These are phyloP conservation scores for Mimumesa dahlbomi DNA, from an alignment of 2,888 invertebrate genomes.

Conservation along the genomic window DNA sequence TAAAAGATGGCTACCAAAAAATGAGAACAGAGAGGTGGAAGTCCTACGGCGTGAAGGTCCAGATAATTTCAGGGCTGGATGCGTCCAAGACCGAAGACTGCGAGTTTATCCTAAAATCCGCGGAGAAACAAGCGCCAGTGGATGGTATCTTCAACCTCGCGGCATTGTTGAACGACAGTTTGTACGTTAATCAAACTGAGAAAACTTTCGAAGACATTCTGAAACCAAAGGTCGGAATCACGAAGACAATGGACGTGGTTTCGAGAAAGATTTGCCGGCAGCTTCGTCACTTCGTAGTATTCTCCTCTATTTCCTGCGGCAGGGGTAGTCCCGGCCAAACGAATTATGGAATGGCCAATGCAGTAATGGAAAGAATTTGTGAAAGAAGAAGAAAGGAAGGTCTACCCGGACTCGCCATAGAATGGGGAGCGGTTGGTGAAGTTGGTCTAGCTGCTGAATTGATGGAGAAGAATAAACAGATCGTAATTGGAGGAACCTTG, in stretches of 20 bases:
- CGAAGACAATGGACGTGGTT: conserved; percentile 82
- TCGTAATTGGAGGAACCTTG: conserved; percentile 89
- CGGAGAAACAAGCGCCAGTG: conserved; percentile 81
- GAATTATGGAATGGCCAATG: conserved; percentile 84
- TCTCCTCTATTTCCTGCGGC: conserved; percentile 85
- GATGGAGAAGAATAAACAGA: conserved; percentile 86
- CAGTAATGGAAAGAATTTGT: conserved; percentile 87
- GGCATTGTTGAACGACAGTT: conserved; percentile 82
- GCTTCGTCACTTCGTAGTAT: conserved; percentile 83
- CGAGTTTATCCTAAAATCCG: conserved; percentile 84
- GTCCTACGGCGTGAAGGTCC: conserved; percentile 85
- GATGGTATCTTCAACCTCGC: conserved; percentile 87
- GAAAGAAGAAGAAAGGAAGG: conserved; percentile 74
- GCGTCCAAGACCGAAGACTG: conserved; percentile 88
- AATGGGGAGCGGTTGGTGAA: conserved; percentile 86
- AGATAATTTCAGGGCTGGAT: conserved; percentile 86
- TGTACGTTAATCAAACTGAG: conserved; percentile 82
- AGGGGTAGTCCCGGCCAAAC: conserved; percentile 85
- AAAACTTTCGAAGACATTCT: conserved; percentile 82
- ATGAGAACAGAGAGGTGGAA: conserved; percentile 86
- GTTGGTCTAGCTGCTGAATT: conserved; percentile 90
- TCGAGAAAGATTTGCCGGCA: conserved; percentile 81
- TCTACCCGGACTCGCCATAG: conserved; percentile 83
- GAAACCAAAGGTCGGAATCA: conserved; percentile 84
- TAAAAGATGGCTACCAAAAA: conserved; percentile 91